Evolutionary conservation across 2,113 vertebrate species (phyloP).

Genomic region (Apistogramma diplotaenia): DNA sequence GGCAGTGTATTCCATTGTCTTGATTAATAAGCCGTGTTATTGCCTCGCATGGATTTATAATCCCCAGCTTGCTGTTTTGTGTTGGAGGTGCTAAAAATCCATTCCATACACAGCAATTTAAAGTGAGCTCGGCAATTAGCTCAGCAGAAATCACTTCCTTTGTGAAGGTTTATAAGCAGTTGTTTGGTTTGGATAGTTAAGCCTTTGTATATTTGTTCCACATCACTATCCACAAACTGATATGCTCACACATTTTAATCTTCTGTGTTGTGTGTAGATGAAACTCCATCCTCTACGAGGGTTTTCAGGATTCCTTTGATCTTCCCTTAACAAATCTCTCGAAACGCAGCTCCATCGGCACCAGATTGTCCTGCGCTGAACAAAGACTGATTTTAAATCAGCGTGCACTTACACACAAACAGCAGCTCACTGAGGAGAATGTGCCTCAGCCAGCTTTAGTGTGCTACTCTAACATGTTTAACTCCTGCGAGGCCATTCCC

Average conservation of each 20-base stretch:
- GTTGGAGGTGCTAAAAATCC: conserved; percentile 8
- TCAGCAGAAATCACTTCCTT: conserved; percentile 4
- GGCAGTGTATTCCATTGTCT: conserved; percentile 28
- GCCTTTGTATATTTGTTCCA: conserved; percentile 7
- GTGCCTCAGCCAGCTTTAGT: too few species aligned
- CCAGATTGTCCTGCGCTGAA: not conserved
- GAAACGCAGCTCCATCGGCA: not conserved
- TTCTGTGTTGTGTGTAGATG: not conserved
- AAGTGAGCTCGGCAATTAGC: not conserved
- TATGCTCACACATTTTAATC: not conserved
- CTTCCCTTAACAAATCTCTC: not conserved
- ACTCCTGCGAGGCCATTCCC: too few species aligned
- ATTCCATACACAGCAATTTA: not conserved
- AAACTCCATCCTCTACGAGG: not conserved
- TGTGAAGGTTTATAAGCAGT: conserved; percentile 2
- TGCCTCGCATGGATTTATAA: conserved; percentile 32
- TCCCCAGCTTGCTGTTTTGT: conserved; percentile 11
- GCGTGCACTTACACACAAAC: too few species aligned
- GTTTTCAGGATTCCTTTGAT: conserved; percentile 15
- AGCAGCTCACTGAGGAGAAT: too few species aligned
- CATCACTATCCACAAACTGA: not conserved
- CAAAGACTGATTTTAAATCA: not conserved
- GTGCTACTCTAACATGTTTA: too few species aligned
- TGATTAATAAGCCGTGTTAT: conserved; percentile 51
- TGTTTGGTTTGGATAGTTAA: not conserved